Conservation (phyloP, 2,113 vertebrate species). For the Perca flavescens region DNA sequence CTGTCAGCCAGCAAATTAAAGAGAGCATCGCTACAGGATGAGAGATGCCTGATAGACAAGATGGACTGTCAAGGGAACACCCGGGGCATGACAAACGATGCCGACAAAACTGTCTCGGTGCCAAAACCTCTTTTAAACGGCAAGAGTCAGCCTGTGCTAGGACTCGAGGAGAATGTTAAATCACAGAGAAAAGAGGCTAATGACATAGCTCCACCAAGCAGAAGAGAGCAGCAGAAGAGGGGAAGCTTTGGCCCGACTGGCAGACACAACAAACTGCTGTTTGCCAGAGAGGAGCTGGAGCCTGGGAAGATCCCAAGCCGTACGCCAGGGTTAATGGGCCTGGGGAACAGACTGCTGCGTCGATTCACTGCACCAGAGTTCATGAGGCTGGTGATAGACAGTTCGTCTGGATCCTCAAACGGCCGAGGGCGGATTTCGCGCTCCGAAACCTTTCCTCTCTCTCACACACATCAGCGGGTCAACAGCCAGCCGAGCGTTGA, state of each 20-base stretch:
- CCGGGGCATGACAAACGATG: constrained; percentile 51
- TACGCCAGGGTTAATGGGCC: constrained; percentile 67
- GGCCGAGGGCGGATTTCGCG: constrained; percentile 81
- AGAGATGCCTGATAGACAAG: constrained; percentile 81
- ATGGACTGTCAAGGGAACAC: constrained; percentile 76
- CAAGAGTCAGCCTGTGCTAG: constrained; percentile 57
- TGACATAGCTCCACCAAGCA: constrained; percentile 48
- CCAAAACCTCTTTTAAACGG: constrained; percentile 66
- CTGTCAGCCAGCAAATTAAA: constrained; percentile 81
- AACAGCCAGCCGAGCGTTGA: constrained; percentile 85
- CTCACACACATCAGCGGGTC: constrained; percentile 80
- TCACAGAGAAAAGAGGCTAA: constrained; percentile 48
- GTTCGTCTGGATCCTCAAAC: constrained; percentile 63
- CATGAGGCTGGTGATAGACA: constrained; percentile 83
- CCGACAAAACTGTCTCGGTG: constrained; percentile 59
- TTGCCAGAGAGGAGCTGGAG: constrained; percentile 73
- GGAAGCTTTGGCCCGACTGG: constrained; percentile 59
- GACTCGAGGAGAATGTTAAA: constrained; percentile 52
- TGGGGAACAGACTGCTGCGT: constrained; percentile 83
- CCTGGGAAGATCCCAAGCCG: constrained; percentile 67
- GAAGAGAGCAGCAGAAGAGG: constrained; percentile 75
- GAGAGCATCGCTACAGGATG: constrained; percentile 85
- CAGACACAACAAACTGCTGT: constrained; percentile 78
- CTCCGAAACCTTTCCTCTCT: constrained; percentile 85
- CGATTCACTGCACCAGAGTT: constrained; percentile 87